Percentiles rank a stretch among this genome's conserved stretches.
Evolutionary conservation across 2,113 vertebrate genomes (phyloP).

Genomic region (Festucalex cinctus): DNA sequence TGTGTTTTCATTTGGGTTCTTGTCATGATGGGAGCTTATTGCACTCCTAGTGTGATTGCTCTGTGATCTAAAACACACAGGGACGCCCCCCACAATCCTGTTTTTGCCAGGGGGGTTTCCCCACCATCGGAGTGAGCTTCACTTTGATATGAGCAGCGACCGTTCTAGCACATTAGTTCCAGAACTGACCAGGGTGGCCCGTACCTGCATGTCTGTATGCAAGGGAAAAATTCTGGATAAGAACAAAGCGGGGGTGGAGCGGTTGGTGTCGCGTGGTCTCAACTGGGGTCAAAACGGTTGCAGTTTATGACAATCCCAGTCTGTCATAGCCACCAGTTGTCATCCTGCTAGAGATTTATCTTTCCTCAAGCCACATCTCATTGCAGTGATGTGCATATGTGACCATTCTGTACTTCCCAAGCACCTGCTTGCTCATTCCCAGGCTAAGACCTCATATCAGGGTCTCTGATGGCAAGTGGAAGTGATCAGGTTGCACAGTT

Average conservation of each 20-base stretch:
- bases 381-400: constrained; percentile 53
- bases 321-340: constrained; percentile 17
- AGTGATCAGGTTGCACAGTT: constrained; percentile 37
- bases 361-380: constrained; percentile 32
- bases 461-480: constrained; percentile 45
- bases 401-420: constrained; percentile 61
- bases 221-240: constrained; percentile 15
- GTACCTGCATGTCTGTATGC: constrained; percentile 19
- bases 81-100: constrained; percentile 38
- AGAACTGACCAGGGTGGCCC: constrained; percentile 45
- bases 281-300: constrained; percentile 13
- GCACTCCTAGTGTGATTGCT: constrained; percentile 36
- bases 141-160: constrained; percentile 62
- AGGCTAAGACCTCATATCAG: constrained; percentile 39
- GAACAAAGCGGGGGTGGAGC: not conserved
- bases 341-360: constrained; percentile 27
- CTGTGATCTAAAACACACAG: constrained; percentile 54
- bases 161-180: constrained; percentile 69
- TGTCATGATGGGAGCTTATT: constrained; percentile 36
- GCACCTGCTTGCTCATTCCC: constrained; percentile 62
- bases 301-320: constrained; percentile 21
- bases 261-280: not conserved
- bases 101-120: constrained; percentile 45
- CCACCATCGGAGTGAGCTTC: constrained; percentile 29
- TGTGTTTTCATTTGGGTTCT: constrained; percentile 40